phyloP scores from a whole-genome alignment of 2,888 invertebrate species.

The Norana najaformis region DNA sequence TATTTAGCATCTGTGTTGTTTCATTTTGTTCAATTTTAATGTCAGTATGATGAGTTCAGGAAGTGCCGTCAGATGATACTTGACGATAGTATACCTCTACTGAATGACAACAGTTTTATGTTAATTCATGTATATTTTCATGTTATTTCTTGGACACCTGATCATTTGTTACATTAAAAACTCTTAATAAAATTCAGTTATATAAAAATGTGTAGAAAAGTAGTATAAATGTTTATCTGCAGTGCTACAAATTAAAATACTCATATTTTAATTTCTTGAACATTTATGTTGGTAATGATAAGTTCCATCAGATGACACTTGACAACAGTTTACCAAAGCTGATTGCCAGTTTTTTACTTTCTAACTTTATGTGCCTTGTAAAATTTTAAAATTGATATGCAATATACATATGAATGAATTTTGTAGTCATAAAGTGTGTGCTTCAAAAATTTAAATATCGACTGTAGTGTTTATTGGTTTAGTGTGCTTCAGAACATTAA shows the following conservation, averaged over 20 bases:
- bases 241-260: background rate
- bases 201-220: background rate
- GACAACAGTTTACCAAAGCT: slow-evolving; percentile 30
- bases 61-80: slow-evolving; percentile 40
- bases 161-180: too few species aligned
- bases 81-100: slow-evolving; percentile 30
- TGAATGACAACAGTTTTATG: background rate
- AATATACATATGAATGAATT: background rate
- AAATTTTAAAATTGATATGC: background rate
- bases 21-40: too few species aligned
- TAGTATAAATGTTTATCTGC: background rate
- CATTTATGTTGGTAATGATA: slow-evolving; percentile 29
- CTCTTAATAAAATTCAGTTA: background rate
- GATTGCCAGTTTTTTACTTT: background rate
- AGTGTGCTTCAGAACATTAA: background rate
- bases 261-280: background rate
- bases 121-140: too few species aligned
- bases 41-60: slow-evolving; percentile 38
- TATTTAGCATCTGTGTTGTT: too few species aligned
- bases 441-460: background rate
- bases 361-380: background rate
- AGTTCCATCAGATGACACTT: slow-evolving; percentile 37
- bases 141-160: too few species aligned
- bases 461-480: too few species aligned
- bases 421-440: background rate